Conservation (phyloP, 2,888 invertebrate genomes). For the Hoplodrina ambigua region DNA sequence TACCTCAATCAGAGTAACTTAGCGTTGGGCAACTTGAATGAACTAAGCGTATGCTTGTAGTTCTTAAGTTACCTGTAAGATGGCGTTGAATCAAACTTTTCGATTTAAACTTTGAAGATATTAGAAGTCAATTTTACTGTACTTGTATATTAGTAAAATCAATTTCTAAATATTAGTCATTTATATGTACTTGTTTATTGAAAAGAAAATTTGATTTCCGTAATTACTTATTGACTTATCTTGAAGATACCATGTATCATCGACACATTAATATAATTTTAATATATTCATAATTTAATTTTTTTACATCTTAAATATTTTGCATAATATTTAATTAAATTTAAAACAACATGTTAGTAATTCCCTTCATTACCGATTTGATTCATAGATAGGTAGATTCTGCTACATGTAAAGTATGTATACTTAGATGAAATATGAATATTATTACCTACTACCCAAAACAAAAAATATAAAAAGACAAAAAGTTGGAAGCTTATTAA, state of each 20-base stretch:
- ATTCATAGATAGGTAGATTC: slow-evolving; percentile 16
- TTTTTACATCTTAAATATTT: too few relatives aligned
- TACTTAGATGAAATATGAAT: slow-evolving; percentile 66
- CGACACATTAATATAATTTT: too few relatives aligned
- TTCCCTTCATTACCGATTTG: slow-evolving; percentile 24
- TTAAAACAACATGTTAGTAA: background rate
- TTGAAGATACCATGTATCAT: too few relatives aligned
- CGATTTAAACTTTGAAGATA: background rate
- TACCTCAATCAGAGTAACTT: slow-evolving; percentile 4
- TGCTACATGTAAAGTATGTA: slow-evolving; percentile 9
- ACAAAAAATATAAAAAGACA: slow-evolving; percentile 62
- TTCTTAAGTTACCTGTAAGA: slow-evolving; percentile 41
- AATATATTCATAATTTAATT: too few relatives aligned
- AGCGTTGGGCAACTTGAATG: background rate
- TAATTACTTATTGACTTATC: too few relatives aligned
- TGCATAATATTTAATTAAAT: background rate
- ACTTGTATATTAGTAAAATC: too few relatives aligned
- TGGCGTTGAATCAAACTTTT: slow-evolving; percentile 43
- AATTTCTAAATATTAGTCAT: too few relatives aligned
- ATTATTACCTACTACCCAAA: slow-evolving; percentile 57
- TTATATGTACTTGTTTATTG: too few relatives aligned
- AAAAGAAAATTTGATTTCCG: too few relatives aligned
- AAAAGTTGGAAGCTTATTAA: slow-evolving; percentile 85
- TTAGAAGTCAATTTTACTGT: background rate
- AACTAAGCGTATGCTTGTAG: slow-evolving; percentile 28